Percentiles rank a stretch among this genome's conserved stretches.
phyloP scores from a whole-genome alignment of 2,888 invertebrate species.

The Antheraea yamamai region DNA sequence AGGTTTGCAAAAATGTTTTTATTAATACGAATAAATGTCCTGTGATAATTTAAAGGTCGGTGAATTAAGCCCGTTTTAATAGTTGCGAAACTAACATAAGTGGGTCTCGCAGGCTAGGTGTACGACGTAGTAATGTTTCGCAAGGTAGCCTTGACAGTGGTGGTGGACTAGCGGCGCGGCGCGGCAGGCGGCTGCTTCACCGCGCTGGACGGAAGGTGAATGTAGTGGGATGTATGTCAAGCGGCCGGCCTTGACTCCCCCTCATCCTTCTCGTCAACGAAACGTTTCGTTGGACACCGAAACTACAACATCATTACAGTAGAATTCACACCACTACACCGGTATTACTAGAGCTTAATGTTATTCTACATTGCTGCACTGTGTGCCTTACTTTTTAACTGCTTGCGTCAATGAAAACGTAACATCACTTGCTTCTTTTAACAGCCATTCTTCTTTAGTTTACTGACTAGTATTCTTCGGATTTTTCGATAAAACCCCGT shows the following conservation, averaged over 20 bases:
- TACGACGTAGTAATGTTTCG: slow-evolving; percentile 58
- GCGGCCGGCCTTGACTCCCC: slow-evolving; percentile 75
- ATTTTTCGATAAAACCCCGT: background rate
- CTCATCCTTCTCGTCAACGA: slow-evolving; percentile 55
- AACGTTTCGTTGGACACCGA: slow-evolving; percentile 44
- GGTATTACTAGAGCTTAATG: background rate
- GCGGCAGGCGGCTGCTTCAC: slow-evolving; percentile 38
- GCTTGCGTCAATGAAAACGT: background rate
- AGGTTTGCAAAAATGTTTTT: slow-evolving; percentile 25
- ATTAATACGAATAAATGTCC: slow-evolving; percentile 38
- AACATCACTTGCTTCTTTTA: background rate
- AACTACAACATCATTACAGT: slow-evolving; percentile 20
- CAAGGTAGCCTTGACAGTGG: slow-evolving; percentile 78
- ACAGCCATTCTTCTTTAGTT: background rate
- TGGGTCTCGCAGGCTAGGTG: slow-evolving; percentile 54
- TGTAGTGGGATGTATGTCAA: slow-evolving; percentile 75
- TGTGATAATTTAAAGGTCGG: slow-evolving; percentile 48
- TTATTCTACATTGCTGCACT: background rate
- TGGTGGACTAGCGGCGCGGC: slow-evolving; percentile 53
- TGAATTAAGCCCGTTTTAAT: slow-evolving; percentile 40
- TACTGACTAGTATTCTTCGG: background rate
- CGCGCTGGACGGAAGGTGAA: slow-evolving; percentile 73
- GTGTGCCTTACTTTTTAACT: background rate
- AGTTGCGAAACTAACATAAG: slow-evolving; percentile 58
- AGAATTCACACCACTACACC: slow-evolving; percentile 21